These are phyloP conservation scores for Drosophila funebris DNA, from an alignment of 1,140 invertebrate species.

Conservation along the genomic window DNA sequence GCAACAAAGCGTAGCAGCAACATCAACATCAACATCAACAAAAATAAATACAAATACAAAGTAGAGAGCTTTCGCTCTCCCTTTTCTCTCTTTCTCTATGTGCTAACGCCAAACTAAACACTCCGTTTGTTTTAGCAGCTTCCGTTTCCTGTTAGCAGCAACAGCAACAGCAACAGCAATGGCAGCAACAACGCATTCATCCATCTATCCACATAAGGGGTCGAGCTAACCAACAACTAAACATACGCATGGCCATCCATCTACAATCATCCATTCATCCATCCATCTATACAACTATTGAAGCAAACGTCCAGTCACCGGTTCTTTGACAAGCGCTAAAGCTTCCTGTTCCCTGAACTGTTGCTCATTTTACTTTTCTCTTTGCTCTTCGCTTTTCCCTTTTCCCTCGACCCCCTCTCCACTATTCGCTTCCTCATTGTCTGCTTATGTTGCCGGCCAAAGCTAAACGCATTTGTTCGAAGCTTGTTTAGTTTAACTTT, in stretches of 20 bases:
- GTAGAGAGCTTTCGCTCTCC: neutral
- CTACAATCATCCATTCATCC: slow-evolving; percentile 61
- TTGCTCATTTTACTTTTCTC: neutral
- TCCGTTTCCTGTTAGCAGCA: slow-evolving; percentile 69
- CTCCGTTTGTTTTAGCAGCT: slow-evolving; percentile 80
- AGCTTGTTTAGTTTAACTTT: slow-evolving; percentile 83
- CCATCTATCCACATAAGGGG: slow-evolving; percentile 61
- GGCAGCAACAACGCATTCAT: slow-evolving; percentile 46
- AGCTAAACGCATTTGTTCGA: slow-evolving; percentile 81
- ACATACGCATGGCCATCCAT: slow-evolving; percentile 76
- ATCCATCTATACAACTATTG: slow-evolving; percentile 56
- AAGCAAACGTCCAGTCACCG: slow-evolving; percentile 61
- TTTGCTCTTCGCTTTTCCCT: neutral
- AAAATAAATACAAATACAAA: slow-evolving; percentile 73
- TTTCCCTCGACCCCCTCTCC: neutral
- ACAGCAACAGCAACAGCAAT: slow-evolving; percentile 4
- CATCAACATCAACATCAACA: slow-evolving; percentile 43
- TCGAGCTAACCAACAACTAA: slow-evolving; percentile 70
- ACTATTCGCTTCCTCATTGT: neutral
- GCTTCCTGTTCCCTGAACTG: slow-evolving; percentile 52
- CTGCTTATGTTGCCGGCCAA: slow-evolving; percentile 32
- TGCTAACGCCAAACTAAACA: slow-evolving; percentile 69
- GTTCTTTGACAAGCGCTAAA: slow-evolving; percentile 72
- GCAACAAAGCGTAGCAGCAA: slow-evolving; percentile 55
- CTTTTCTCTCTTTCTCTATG: no score